Evolutionary conservation across 1,140 invertebrate genomes (phyloP).

Genomic region (Ceratina japonica): DNA sequence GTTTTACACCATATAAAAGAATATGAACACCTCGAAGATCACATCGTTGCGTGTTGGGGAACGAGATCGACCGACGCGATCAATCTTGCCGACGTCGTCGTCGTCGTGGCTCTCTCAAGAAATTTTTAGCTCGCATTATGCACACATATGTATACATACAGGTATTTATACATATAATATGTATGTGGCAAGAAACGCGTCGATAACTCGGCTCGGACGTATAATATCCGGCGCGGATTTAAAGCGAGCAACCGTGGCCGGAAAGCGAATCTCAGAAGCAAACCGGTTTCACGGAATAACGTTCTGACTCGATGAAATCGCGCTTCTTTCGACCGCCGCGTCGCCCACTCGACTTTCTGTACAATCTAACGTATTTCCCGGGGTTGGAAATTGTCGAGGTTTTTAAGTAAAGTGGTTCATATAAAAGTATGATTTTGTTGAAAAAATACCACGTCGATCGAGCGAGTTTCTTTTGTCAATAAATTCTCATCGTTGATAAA

Average conservation of each 20-base stretch:
- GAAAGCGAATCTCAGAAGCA: conserved; percentile 24
- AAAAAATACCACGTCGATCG: background rate
- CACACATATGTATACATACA: background rate
- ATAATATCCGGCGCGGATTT: conserved; percentile 42
- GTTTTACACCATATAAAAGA: conserved; percentile 30
- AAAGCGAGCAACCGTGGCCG: conserved; percentile 19
- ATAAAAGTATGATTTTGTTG: too few species aligned
- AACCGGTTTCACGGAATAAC: conserved; percentile 12
- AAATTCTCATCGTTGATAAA: background rate
- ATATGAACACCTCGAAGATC: conserved; percentile 38
- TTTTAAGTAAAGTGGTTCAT: too few species aligned
- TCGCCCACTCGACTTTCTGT: background rate
- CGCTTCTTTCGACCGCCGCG: background rate
- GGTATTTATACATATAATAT: background rate
- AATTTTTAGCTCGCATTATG: background rate
- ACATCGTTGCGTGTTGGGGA: conserved; percentile 9
- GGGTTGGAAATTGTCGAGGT: too few species aligned
- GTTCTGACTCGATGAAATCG: conserved; percentile 23
- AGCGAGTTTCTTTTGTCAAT: background rate
- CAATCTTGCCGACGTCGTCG: conserved; percentile 20
- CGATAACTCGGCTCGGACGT: background rate
- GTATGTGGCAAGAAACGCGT: background rate
- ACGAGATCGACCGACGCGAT: conserved; percentile 31
- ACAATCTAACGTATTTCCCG: background rate
- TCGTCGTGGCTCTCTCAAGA: conserved; percentile 3